These are phyloP conservation scores for Rousettus madagascariensis DNA, from an alignment of 2,797 vertebrate species.

Conservation along the genomic window DNA sequence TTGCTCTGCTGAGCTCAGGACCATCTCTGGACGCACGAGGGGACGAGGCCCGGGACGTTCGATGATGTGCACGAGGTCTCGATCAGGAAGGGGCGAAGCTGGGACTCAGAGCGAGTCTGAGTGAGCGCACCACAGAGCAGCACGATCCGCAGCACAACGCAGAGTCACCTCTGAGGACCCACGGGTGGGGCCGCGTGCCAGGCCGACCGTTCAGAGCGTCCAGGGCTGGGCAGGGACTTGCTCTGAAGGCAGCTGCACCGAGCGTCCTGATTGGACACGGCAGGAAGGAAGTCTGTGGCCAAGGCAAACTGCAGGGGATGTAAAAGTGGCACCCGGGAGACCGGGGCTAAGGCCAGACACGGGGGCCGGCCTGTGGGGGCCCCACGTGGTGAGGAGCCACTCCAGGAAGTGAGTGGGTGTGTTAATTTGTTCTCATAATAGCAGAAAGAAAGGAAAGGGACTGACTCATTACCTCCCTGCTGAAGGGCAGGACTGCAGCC, in stretches of 20 bases:
- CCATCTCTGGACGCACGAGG: not conserved
- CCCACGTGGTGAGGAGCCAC: accelerated
- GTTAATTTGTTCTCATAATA: accelerated
- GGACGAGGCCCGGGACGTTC: accelerated
- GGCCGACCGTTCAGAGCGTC: not conserved
- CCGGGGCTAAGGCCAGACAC: accelerated
- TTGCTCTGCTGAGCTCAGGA: not conserved
- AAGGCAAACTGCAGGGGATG: accelerated
- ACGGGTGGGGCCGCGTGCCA: not conserved
- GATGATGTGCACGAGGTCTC: accelerated
- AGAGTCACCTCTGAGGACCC: not conserved
- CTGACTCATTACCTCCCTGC: conserved; percentile 77
- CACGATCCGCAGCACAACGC: accelerated
- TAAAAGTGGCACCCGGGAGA: not conserved
- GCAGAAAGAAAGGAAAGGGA: not conserved
- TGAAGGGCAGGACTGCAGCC: conserved; percentile 74
- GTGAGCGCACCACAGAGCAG: too few relatives aligned
- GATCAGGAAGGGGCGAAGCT: not conserved
- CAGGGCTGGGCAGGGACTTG: not conserved
- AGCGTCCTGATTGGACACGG: accelerated
- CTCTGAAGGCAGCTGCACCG: not conserved
- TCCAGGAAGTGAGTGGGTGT: accelerated
- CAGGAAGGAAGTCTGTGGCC: not conserved
- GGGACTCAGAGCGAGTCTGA: not conserved
- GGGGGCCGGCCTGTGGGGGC: accelerated